Base-by-base conservation (phyloP, 2,888 invertebrate genomes). In the Cataglyphis cursor region DNA sequence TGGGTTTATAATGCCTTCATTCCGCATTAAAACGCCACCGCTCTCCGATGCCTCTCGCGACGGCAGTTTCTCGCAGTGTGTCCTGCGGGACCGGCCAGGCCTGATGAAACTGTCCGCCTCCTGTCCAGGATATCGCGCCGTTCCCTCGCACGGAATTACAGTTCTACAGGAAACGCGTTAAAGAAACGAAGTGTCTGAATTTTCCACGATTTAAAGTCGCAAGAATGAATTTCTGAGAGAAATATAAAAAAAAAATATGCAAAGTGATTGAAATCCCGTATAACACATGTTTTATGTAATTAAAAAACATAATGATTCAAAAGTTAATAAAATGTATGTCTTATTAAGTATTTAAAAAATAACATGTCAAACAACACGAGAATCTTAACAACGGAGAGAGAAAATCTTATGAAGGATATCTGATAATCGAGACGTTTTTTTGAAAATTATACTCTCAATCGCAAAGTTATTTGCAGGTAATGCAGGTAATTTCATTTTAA, bases 1-100 rank as follows among this genome's bases (percentile, higher is more conserved):
- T 94, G 94, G 91, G 90, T 94, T 94, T 94, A 94, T 94, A 94
- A 94, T 94, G 94, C 94, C 93, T 93, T 93, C 90, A 93, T 94
- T 93, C 91, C 92, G 91, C 91, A 91, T 93, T 93, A 92, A 93
- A 94, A 93, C 91, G 88, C 89, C 89, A 85, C 82, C 85, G 88
- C 85, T 85, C 76, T 24, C 70, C 54, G 51, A 76, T 62, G 76
- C 57, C 28, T 65, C 44, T 18, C 64, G 21, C 57, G 65, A 54
- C 31, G 70, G 8, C 8, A n/a, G 51, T 51, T 73, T 73, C 62
- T 64, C 48, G 61, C 28, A 12, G 12, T 41, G 44, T 35, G 38
- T 84, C 41, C 62, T 51, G 62, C 62, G 21, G 41, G 62, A 64
- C 12, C 38, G 51, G 8, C 10, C 41, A 10, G 9, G n/a, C 38